Conservation (phyloP, 2,888 invertebrate genomes). For the Scaptomyza reducta region DNA sequence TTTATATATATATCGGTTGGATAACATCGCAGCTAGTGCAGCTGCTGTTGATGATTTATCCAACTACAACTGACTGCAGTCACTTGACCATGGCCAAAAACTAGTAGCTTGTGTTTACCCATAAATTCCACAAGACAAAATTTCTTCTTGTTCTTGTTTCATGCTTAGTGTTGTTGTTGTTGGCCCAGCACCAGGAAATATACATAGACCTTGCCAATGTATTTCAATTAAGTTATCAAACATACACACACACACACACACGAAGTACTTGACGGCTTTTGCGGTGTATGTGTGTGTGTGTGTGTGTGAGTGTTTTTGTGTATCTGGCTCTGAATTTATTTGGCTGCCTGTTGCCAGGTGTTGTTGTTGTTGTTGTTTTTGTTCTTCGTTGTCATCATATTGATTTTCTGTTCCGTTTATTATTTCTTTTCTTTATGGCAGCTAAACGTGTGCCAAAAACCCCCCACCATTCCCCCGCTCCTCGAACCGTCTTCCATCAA, state of each 20-base stretch:
- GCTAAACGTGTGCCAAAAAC: constrained; percentile 1
- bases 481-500: too few species aligned
- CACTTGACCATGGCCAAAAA: constrained; percentile 63
- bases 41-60: constrained; percentile 47
- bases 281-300: constrained; percentile 37
- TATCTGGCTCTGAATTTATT: constrained; percentile 29
- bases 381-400: constrained; percentile 39
- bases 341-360: constrained; percentile 69
- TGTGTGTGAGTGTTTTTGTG: constrained; percentile 21
- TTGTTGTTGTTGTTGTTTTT: constrained; percentile 9
- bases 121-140: constrained; percentile 57
- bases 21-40: constrained; percentile 17
- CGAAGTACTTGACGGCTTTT: constrained; percentile 10
- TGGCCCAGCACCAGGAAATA: constrained; percentile 51
- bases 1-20: constrained; percentile 17
- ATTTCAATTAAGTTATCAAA: constrained; percentile 79
- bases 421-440: constrained; percentile 27
- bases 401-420: constrained; percentile 56
- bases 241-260: constrained; percentile 35
- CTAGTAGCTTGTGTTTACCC: constrained; percentile 69
- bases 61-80: constrained; percentile 20
- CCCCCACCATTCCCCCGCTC: too few species aligned
- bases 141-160: background rate
- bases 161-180: constrained; percentile 33
- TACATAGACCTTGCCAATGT: constrained; percentile 63